A percentile compares a stretch with the other conserved stretches of the same genome.
phyloP scores from a whole-genome alignment of 2,888 invertebrate genomes.

The Idaea dimidiata region DNA sequence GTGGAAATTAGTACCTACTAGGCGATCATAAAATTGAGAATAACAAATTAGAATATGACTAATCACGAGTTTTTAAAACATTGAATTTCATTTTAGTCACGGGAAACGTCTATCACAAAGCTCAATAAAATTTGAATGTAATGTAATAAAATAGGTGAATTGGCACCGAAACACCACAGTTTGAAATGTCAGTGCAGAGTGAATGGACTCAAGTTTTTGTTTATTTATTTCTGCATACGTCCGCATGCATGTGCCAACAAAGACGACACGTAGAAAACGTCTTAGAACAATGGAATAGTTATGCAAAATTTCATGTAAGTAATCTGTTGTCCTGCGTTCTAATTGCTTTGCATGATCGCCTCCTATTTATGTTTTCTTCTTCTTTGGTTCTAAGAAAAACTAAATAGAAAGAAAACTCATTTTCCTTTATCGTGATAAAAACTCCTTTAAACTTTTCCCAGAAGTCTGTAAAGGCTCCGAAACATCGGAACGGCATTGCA shows the following conservation, averaged over 20 bases:
- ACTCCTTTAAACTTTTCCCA: no score
- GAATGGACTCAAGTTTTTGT: conserved; percentile 74
- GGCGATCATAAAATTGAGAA: conserved; percentile 2
- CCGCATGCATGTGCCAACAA: conserved; percentile 73
- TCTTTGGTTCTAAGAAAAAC: conserved; percentile 10
- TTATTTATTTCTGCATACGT: conserved; percentile 69
- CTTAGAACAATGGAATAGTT: conserved; percentile 59
- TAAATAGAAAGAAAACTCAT: no score
- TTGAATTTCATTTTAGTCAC: conserved; percentile 22
- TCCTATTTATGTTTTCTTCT: conserved; percentile 6
- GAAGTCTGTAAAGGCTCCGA: no score
- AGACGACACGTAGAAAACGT: conserved; percentile 56
- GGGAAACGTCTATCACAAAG: conserved; percentile 38
- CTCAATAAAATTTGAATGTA: conserved; percentile 45
- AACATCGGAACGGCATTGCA: no score
- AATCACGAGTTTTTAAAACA: conserved; percentile 26
- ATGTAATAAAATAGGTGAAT: conserved; percentile 54
- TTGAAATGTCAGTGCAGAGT: conserved; percentile 74
- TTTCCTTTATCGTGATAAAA: no score
- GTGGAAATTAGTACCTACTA: no score
- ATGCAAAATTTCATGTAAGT: conserved; percentile 22
- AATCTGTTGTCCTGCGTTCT: not conserved
- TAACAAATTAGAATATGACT: conserved; percentile 22
- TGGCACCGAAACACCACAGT: conserved; percentile 58
- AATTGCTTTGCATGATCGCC: not conserved